Evolutionary conservation across 1,140 invertebrate species (phyloP), one percentile per base, ranked within the genome.

Genomic region (Drosophila azteca): DNA sequence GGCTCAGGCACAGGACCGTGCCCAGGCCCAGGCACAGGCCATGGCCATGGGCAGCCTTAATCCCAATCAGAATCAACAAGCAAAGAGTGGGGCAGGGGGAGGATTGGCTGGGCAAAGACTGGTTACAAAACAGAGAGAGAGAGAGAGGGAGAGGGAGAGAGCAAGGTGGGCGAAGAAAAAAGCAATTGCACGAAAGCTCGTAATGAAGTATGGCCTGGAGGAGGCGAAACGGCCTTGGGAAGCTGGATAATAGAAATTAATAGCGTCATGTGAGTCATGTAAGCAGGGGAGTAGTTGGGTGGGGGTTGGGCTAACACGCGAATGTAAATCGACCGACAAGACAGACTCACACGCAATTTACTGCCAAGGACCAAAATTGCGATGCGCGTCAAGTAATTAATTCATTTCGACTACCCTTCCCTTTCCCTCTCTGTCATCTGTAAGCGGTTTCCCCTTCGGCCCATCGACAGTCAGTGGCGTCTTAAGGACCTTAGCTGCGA

Each of bases 381-480:
- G 79, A 83, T 82, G 79, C 79, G 79, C 79, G 82, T 82, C 73
- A 82, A 82, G 79, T 83, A 83, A 82, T 82, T 83, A 77, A 63
- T 76, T 77, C 55, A 59, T 64, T 54, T 53, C 52, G 62, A 61
- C 66, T 15, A 48, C 50, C 64, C 26, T 68, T 57, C 35, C 26
- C 35, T 26, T 5, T 5, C 24, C n/a, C n/a, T 20, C 49, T 35
- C 44, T 50, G 43, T 35, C 29, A 4, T 8, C 35, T 35, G 48
- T 43, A 44, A 41, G 31, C 9, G 31, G 59, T 59, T 51, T 70
- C 54, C 53, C 66, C 46, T 0, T 1, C 41, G 41, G 26, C 53
- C 41, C 20, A 52, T 51, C 44, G 64, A 69, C 66, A 57, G 66
- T 50, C 66, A 73, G 72, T 74, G 79, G 74, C 74, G 79, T 73